Evolutionary conservation across 2,113 vertebrate species (phyloP).

Genomic region (Percina caprodes): DNA sequence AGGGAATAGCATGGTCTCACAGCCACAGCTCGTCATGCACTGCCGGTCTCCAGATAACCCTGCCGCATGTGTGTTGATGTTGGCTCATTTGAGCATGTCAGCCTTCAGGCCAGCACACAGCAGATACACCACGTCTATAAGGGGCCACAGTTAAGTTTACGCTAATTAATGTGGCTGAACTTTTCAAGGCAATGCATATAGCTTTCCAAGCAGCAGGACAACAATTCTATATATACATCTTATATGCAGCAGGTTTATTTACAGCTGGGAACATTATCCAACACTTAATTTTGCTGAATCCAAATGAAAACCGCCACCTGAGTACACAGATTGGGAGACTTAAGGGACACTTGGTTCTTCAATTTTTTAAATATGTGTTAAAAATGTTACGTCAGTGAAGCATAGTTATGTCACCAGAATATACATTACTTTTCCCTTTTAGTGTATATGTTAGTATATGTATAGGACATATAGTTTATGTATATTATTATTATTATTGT

Average conservation of each 20-base stretch:
- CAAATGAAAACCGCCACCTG: constrained; percentile 66
- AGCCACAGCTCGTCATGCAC: constrained; percentile 46
- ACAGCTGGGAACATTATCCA: constrained; percentile 81
- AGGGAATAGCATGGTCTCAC: constrained; percentile 31
- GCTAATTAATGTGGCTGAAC: constrained; percentile 84
- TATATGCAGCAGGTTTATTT: constrained; percentile 81
- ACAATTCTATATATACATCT: constrained; percentile 82
- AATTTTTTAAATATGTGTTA: not conserved
- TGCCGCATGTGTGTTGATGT: constrained; percentile 78
- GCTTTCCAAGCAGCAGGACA: constrained; percentile 78
- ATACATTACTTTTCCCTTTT: not conserved
- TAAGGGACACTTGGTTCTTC: constrained; percentile 14
- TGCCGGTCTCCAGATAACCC: constrained; percentile 63
- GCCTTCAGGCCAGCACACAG: constrained; percentile 68
- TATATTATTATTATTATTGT: not conserved
- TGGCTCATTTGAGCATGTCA: constrained; percentile 83
- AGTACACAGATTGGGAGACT: constrained; percentile 33
- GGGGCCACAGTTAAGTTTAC: constrained; percentile 85
- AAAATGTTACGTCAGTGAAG: not conserved
- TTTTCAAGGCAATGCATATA: constrained; percentile 84
- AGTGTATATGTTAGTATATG: too few relatives aligned
- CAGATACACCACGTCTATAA: constrained; percentile 77
- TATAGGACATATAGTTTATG: too few relatives aligned
- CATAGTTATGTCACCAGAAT: not conserved
- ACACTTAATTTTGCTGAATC: constrained; percentile 82